A percentile compares a stretch with the other conserved stretches of the same genome.
These are phyloP conservation scores for Andrena haemorrhoa DNA, from an alignment of 2,888 invertebrate species.

Conservation along the genomic window DNA sequence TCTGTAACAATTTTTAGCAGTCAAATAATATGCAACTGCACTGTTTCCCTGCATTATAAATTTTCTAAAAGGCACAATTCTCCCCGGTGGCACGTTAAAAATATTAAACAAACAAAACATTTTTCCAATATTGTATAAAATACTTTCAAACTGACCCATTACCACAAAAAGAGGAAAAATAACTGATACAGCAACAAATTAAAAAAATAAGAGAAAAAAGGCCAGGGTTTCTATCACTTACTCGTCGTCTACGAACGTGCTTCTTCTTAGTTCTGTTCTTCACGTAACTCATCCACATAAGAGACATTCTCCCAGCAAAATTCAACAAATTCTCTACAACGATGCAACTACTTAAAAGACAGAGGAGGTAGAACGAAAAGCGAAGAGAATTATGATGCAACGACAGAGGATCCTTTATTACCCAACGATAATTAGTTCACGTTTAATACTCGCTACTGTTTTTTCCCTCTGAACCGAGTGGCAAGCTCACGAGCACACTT, in stretches of 20 bases:
- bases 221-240: conserved; percentile 68
- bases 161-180: not conserved
- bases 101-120: not conserved
- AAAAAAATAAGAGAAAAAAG: not conserved
- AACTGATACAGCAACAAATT: not conserved
- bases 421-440: not conserved
- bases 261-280: conserved; percentile 83
- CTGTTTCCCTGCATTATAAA: not conserved
- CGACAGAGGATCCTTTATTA: not conserved
- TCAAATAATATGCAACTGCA: not conserved
- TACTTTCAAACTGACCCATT: too few relatives aligned
- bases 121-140: too few relatives aligned
- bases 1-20: conserved; percentile 20
- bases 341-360: not conserved
- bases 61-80: not conserved
- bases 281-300: conserved; percentile 86
- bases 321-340: conserved; percentile 9
- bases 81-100: not conserved
- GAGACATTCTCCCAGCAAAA: conserved; percentile 80
- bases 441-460: not conserved
- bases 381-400: not conserved
- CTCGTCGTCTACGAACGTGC: conserved; percentile 75
- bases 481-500: not conserved
- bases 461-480: not conserved
- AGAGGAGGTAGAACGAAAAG: not conserved